A percentile compares a stretch with the other conserved stretches of the same genome.
These are phyloP conservation scores for Oxyura jamaicensis DNA, from an alignment of 2,113 vertebrate species.

Conservation along the genomic window DNA sequence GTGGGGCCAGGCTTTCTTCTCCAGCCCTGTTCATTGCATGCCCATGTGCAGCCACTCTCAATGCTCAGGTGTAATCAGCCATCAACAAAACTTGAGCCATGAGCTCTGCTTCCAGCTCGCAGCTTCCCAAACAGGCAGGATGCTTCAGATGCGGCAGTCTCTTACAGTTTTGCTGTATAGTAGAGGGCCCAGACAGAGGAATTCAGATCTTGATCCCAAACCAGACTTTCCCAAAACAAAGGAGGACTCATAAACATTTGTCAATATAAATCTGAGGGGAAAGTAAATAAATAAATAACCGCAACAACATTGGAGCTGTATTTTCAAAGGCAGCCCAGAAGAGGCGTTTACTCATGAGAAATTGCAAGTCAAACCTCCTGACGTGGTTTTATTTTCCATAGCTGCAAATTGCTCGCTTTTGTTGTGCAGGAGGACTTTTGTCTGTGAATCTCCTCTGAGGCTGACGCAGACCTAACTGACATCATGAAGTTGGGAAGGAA, in stretches of 20 bases:
- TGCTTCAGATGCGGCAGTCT: neutral
- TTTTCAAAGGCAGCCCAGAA: neutral
- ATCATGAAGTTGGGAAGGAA: neutral
- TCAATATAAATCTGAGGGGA: neutral
- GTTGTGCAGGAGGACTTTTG: neutral
- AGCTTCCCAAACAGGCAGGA: neutral
- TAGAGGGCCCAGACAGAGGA: neutral
- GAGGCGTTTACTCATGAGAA: neutral
- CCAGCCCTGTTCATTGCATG: neutral
- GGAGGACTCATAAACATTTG: neutral
- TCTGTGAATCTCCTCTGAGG: neutral
- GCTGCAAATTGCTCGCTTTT: neutral
- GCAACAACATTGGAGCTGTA: neutral
- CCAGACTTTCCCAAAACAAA: neutral
- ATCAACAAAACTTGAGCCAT: neutral
- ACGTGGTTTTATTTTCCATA: neutral
- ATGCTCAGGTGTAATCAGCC: neutral
- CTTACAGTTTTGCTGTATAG: neutral
- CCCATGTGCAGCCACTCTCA: neutral
- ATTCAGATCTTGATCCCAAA: neutral
- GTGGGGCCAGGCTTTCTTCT: neutral
- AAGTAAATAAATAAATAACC: neutral
- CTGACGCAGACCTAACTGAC: neutral
- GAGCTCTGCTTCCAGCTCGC: neutral
- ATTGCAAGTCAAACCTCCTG: neutral